Conservation (phyloP, 2,797 vertebrate genomes). For the Tinamus major region DNA sequence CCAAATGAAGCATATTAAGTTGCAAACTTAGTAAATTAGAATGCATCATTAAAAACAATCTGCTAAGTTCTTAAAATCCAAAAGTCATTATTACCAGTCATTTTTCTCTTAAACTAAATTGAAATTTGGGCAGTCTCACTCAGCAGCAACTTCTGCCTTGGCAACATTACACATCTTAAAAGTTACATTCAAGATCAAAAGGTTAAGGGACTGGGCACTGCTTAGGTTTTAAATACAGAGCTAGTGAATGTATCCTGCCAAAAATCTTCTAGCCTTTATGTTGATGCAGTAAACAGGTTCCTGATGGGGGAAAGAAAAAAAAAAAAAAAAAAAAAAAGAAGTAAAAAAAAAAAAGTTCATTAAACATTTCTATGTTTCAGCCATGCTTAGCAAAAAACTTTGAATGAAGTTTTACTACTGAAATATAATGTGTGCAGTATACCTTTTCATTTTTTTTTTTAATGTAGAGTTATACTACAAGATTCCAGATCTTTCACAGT, state of each 20-base stretch:
- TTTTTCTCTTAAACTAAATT: not conserved
- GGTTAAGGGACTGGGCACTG: rapidly evolving
- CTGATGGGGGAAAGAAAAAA: not conserved
- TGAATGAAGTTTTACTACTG: not conserved
- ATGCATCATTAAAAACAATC: not conserved
- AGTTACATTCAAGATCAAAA: not conserved
- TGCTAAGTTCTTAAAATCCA: not conserved
- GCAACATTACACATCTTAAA: not conserved
- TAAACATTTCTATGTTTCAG: not conserved
- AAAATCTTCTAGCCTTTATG: not conserved
- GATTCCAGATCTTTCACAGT: not conserved
- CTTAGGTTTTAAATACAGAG: not conserved
- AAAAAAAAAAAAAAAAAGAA: not conserved
- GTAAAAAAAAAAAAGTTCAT: not conserved
- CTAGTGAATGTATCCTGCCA: not conserved
- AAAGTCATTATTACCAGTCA: not conserved
- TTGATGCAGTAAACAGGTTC: not conserved
- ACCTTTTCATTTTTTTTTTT: not conserved
- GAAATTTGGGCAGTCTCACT: not conserved
- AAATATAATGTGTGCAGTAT: not conserved
- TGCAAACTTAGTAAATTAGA: not conserved
- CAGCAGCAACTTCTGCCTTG: not conserved
- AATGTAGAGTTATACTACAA: not conserved
- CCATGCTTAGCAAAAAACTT: not conserved
- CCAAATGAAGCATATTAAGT: not conserved